Evolutionary conservation across 2,797 vertebrate genomes (phyloP), one percentile per base, ranked within the genome.

Genomic region (Chelon auratus): DNA sequence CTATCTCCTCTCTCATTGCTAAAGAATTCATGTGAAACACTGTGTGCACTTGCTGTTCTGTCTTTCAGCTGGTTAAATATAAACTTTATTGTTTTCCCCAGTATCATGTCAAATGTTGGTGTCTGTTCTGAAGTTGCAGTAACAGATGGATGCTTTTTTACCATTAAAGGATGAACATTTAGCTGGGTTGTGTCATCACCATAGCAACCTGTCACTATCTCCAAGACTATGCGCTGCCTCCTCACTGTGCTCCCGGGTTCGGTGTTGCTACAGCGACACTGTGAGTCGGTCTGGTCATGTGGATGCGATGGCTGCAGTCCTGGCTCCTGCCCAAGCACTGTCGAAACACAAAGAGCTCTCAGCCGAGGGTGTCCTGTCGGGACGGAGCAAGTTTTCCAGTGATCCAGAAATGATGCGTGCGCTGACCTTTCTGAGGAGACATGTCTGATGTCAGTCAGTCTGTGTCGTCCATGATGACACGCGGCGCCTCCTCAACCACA

Each of bases 211-310:
- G 3, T 39, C 30, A 10, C 61, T 42, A 56, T 54, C 43, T 63
- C 17, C 30, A 12, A 26, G 54, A 62, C 50, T 53, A 62, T 75
- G 70, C 24, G 1, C 33, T 17, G 0, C 15, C 13, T 37, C 20
- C 36, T 30, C 43, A 26, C 39, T 50, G 10, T 22, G 48, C 18
- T 40, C 24, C 14, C 20, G 45, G 57, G 2, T 33, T 10, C 62
- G 54, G 45, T 59, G 82, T 81, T 85, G 58, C 76, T 70, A 83
- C 58, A 59, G 73, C 0, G 67, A 87, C 75, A 10, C 47, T 14
- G 15, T 40, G 47, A 33, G 62, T 62, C 2, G 3, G 72, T 85
- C 80, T 77, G 78, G 42, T 55, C 53, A 55, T 55, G 53, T 36
- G 30, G 53, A 6, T 3, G 30, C 12, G 20, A 50, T 50, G 10